Conservation (phyloP, 2,888 invertebrate genomes). For the Caenorhabditis becei region DNA sequence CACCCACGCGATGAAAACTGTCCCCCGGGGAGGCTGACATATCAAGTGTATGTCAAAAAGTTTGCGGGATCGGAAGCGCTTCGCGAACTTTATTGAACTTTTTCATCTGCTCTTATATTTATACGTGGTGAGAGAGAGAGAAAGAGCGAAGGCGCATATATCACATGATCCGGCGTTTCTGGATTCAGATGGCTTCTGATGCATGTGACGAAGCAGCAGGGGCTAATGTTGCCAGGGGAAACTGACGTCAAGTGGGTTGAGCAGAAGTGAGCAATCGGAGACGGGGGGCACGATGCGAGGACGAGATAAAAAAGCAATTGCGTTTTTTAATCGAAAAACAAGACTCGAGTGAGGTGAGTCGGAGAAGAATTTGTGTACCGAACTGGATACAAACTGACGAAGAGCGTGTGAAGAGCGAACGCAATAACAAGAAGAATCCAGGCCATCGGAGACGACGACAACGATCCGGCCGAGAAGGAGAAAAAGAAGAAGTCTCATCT, state of each 20-base stretch:
- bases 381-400: conserved; percentile 19
- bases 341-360: neutral
- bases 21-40: conserved; percentile 35
- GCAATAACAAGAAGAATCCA: conserved; percentile 21
- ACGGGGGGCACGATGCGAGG: neutral
- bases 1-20: conserved; percentile 6
- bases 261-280: neutral
- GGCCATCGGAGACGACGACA: conserved; percentile 19
- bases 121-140: conserved; percentile 8
- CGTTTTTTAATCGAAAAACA: conserved; percentile 36
- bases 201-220: conserved; percentile 10
- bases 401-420: neutral
- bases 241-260: conserved; percentile 26
- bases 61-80: neutral
- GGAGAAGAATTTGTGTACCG: conserved; percentile 9
- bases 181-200: conserved; percentile 18
- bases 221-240: conserved; percentile 17
- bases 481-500: conserved; percentile 42
- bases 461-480: conserved; percentile 21
- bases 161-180: conserved; percentile 25
- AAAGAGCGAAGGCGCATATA: conserved; percentile 7
- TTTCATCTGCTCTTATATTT: conserved; percentile 41
- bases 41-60: conserved; percentile 30
- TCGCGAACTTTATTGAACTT: conserved; percentile 16
- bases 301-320: conserved; percentile 36